phyloP scores from a whole-genome alignment of 2,113 vertebrate genomes.

The Pluvianellus socialis region DNA sequence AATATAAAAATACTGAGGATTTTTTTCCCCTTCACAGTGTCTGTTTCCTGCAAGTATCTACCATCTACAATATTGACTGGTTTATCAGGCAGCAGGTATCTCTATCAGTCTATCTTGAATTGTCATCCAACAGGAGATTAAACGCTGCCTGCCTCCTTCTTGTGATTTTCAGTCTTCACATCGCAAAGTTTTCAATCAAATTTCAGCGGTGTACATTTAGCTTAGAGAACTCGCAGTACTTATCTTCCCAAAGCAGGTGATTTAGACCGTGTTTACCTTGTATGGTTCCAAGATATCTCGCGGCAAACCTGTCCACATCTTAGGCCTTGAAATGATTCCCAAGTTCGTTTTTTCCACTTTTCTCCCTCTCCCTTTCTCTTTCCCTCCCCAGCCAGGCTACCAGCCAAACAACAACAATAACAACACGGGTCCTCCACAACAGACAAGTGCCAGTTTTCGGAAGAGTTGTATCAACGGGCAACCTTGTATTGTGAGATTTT shows the following conservation, averaged over 20 bases:
- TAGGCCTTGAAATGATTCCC: slow-evolving; percentile 46
- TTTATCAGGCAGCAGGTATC: slow-evolving; percentile 70
- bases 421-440: neutral
- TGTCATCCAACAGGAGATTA: slow-evolving; percentile 76
- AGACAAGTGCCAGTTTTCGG: neutral
- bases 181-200: slow-evolving; percentile 76
- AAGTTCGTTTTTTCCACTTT: neutral
- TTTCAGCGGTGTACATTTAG: slow-evolving; percentile 64
- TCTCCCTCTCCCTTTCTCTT: neutral
- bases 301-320: slow-evolving; percentile 26
- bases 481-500: neutral
- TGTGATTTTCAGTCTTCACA: slow-evolving; percentile 73
- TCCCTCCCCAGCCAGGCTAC: neutral
- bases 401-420: neutral
- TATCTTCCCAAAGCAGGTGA: slow-evolving; percentile 73
- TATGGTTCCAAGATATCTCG: slow-evolving; percentile 38
- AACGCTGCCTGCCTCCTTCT: slow-evolving; percentile 60
- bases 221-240: slow-evolving; percentile 50
- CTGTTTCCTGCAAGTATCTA: slow-evolving; percentile 52
- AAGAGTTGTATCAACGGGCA: neutral
- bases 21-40: neutral
- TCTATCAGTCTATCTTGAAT: slow-evolving; percentile 71
- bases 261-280: slow-evolving; percentile 64
- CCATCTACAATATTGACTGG: slow-evolving; percentile 71
- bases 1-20: neutral